These are phyloP conservation scores for Goniozus legneri DNA, from an alignment of 1,140 invertebrate genomes.

Conservation along the genomic window DNA sequence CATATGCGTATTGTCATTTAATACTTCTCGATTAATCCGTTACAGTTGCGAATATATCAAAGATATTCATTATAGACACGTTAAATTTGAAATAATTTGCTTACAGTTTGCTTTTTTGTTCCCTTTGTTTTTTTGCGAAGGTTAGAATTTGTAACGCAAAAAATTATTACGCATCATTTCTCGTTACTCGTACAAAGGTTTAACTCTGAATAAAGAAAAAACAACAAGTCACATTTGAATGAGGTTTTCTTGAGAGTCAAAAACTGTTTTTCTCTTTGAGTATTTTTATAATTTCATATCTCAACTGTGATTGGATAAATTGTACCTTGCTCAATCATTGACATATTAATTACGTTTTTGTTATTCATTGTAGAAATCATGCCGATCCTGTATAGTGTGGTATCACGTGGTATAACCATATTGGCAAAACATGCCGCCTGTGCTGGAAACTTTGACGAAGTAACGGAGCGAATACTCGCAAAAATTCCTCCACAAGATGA, in stretches of 20 bases:
- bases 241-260: neutral
- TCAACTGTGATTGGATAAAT: no score
- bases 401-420: conserved; percentile 81
- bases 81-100: no score
- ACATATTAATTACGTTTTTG: neutral
- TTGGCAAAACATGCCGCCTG: conserved; percentile 87
- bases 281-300: no score
- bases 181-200: neutral
- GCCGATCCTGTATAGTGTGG: conserved; percentile 86
- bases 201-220: neutral
- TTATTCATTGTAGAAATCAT: conserved; percentile 53
- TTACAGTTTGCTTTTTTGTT: no score
- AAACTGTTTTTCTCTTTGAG: neutral
- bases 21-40: no score
- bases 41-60: no score
- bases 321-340: no score
- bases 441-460: conserved; percentile 89
- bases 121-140: neutral
- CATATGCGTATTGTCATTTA: no score
- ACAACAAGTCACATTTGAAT: neutral
- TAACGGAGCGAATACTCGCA: conserved; percentile 84
- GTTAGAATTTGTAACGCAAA: neutral
- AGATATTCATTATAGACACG: no score
- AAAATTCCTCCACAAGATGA: conserved; percentile 83
- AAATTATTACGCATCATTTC: neutral